Evolutionary conservation across 2,888 invertebrate genomes (phyloP), one percentile per base, ranked within the genome.

Genomic region (Salpingus planirostris): DNA sequence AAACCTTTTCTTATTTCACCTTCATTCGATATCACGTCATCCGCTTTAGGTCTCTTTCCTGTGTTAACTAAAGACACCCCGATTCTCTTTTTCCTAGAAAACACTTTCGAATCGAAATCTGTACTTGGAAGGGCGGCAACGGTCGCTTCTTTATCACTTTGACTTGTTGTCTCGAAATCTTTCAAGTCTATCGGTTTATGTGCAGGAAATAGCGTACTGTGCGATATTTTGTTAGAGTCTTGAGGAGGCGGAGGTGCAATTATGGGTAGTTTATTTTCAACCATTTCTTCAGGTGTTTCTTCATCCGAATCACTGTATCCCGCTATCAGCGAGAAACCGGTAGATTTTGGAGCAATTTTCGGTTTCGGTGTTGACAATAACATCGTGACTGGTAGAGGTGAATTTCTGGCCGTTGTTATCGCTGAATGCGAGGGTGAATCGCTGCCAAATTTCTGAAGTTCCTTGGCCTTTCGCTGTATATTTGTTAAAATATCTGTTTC

Each of bases 241-340:
- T 37, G 31, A 10, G 28, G 29, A 10, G 28, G 29, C 22, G 38
- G 28, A 5, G 33, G 15, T 24, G 15, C 22, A 24, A 29, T 31
- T 11, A 32, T 29, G 5, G 7, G 11, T 26, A 3, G 11, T 15
- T 27, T 28, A 15, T 21, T 6, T 21, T 26, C 4, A 14, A 14
- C 28, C 21, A 14, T 6, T 13, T 26, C 4, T 10, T 26, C 13
- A 5, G 7, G 5, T 26, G 7, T 12, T 29, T 69, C 68, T 13
- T 59, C 62, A 13, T 71, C 71, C 0, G 68, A 67, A 42, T 71
- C 71, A 38, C 71, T 69, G 38, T 74, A 74, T 11, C 69, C 69
- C n/a, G 72, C 69, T 1, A 73, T 67, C 24, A 73, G 49, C 0
- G 71, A 68, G 42, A 71, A 57, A 1, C 60, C 55, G 8, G 50